Evolutionary conservation across 1,140 invertebrate species (phyloP).

Genomic region (Latrodectus geometricus): DNA sequence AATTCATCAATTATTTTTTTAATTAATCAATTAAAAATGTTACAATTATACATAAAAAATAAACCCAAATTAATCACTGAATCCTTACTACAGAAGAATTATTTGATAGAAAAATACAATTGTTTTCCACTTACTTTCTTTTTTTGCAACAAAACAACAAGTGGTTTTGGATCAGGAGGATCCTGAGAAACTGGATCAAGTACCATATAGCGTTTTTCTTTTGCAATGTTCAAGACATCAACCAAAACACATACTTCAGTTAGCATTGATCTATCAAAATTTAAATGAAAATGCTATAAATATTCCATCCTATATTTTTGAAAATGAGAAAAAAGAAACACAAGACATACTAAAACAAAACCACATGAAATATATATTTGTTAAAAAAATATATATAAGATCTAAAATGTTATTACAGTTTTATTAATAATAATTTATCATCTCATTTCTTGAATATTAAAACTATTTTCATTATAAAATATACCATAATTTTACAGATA

Average conservation of each 20-base stretch:
- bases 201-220: constrained; percentile 94
- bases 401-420: too few species aligned
- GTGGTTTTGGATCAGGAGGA: constrained; percentile 81
- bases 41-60: too few species aligned
- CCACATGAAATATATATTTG: background rate
- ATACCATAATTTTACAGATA: too few species aligned
- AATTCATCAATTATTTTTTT: too few species aligned
- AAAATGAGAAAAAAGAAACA: background rate
- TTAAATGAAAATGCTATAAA: background rate
- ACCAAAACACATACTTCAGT: constrained; percentile 93
- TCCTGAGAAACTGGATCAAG: constrained; percentile 92
- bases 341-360: background rate
- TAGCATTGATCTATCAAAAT: constrained; percentile 75
- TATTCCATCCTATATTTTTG: background rate
- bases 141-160: constrained; percentile 89
- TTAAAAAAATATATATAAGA: background rate
- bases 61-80: too few species aligned
- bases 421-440: too few species aligned
- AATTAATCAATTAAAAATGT: too few species aligned
- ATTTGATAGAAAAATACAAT: too few species aligned
- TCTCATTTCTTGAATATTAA: too few species aligned
- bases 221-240: constrained; percentile 91
- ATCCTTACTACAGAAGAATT: too few species aligned
- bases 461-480: too few species aligned
- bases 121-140: constrained; percentile 78